Percentiles rank a stretch among this genome's conserved stretches.
These are phyloP conservation scores for Orthosia gothica DNA, from an alignment of 2,888 invertebrate genomes.

Conservation along the genomic window DNA sequence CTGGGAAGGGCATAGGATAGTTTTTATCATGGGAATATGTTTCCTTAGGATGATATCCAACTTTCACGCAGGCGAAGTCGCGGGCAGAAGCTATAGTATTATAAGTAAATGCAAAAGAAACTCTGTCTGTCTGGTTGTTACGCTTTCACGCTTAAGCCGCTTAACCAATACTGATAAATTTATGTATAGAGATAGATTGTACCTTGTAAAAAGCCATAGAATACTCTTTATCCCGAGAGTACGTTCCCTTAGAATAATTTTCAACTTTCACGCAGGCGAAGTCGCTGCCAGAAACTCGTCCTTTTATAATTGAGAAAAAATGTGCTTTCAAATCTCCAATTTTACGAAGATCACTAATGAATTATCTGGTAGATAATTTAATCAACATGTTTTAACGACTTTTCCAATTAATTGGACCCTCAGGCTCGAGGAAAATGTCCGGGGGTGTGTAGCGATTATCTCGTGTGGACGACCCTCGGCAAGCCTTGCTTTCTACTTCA, in stretches of 20 bases:
- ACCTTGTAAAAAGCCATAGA: not conserved
- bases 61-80: too few species aligned
- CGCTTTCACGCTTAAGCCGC: too few species aligned
- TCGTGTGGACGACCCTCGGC: conserved; percentile 64
- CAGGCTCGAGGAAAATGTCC: conserved; percentile 68
- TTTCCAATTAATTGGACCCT: conserved; percentile 71
- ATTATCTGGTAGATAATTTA: conserved; percentile 66
- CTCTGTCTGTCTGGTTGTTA: too few species aligned
- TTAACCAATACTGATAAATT: too few species aligned
- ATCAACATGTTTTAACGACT: conserved; percentile 73
- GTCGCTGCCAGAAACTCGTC: not conserved
- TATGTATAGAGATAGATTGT: too few species aligned
- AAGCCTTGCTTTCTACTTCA: conserved; percentile 64
- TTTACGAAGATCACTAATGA: conserved; percentile 35
- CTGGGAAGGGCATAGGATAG: too few species aligned
- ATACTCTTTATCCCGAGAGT: not conserved
- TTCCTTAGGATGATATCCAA: too few species aligned
- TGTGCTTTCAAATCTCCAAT: conserved; percentile 16
- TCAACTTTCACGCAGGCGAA: too few species aligned
- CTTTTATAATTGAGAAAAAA: conserved; percentile 23
- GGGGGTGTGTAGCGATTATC: conserved; percentile 72
- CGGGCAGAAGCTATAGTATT: too few species aligned
- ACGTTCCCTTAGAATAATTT: too few species aligned
- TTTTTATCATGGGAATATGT: too few species aligned
- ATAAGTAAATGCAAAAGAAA: too few species aligned